Percentiles rank a stretch among this genome's conserved stretches.
These are phyloP conservation scores for Microctenopoma stevenorrisi DNA, from an alignment of 2,797 vertebrate genomes.

Conservation along the genomic window DNA sequence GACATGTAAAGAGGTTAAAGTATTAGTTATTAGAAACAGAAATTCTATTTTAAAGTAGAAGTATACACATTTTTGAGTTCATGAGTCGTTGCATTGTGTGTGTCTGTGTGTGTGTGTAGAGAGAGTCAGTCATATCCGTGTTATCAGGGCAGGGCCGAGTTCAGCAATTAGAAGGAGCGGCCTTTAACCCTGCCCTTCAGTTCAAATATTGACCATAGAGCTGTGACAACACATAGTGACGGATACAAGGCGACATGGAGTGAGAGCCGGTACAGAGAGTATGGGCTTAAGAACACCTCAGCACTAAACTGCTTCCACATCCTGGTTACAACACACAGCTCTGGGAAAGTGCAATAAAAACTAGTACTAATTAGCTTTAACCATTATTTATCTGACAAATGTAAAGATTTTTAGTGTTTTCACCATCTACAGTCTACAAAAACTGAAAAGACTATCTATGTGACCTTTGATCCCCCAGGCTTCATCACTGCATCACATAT, in stretches of 20 bases:
- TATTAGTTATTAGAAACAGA: too few species aligned
- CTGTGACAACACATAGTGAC: conserved; percentile 52
- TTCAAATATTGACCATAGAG: conserved; percentile 82
- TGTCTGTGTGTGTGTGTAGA: neutral
- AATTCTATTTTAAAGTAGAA: too few species aligned
- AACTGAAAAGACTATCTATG: too few species aligned
- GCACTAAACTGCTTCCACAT: conserved; percentile 60
- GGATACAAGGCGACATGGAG: neutral
- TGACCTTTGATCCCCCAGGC: too few species aligned
- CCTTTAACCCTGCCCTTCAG: conserved; percentile 60
- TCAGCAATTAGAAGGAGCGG: conserved; percentile 71
- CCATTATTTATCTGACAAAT: too few species aligned
- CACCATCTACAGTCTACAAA: too few species aligned
- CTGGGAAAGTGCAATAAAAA: too few species aligned
- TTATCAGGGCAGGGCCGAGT: conserved; percentile 74
- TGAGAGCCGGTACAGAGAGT: neutral
- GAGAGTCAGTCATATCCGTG: conserved; percentile 73
- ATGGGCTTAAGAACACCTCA: conserved; percentile 79
- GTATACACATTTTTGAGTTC: neutral
- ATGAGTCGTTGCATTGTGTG: conserved; percentile 1
- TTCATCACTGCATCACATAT: too few species aligned
- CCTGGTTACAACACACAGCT: conserved; percentile 41
- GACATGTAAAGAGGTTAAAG: too few species aligned
- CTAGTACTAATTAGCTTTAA: too few species aligned
- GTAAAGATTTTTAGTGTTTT: too few species aligned